phyloP scores from a whole-genome alignment of 2,888 invertebrate genomes.

The Platycnemis pennipes region DNA sequence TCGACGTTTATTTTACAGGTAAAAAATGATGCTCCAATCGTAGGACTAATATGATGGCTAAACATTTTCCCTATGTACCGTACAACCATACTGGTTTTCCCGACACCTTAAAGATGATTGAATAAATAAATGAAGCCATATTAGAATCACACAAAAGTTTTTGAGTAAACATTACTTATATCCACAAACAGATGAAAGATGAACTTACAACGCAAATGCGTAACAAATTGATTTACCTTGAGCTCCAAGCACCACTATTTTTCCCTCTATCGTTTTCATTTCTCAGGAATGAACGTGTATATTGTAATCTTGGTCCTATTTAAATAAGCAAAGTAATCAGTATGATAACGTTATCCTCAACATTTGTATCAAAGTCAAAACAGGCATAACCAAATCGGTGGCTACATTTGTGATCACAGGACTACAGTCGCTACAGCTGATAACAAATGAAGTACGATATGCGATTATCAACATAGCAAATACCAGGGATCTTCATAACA shows the following conservation, averaged over 20 bases:
- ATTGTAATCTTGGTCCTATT: neutral
- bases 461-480: neutral
- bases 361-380: constrained; percentile 42
- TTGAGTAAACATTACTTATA: neutral
- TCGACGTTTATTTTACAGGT: constrained; percentile 90
- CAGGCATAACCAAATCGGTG: neutral
- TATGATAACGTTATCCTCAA: neutral
- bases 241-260: constrained; percentile 91
- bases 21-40: constrained; percentile 95
- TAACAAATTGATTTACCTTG: constrained; percentile 83
- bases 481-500: neutral
- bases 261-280: constrained; percentile 90
- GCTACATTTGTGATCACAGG: constrained; percentile 41
- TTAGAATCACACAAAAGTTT: constrained; percentile 70
- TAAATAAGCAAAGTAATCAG: neutral
- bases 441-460: constrained; percentile 51
- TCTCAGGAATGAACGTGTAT: too few relatives aligned
- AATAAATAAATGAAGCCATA: constrained; percentile 60
- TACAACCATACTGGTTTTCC: constrained; percentile 92
- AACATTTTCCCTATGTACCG: constrained; percentile 90
- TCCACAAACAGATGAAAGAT: neutral
- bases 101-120: constrained; percentile 87
- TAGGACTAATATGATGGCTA: constrained; percentile 88
- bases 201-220: neutral
- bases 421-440: constrained; percentile 52